A percentile compares a stretch with the other conserved stretches of the same genome.
Conservation (phyloP, 2,797 vertebrate genomes). For the Semaprochilodus insignis region DNA sequence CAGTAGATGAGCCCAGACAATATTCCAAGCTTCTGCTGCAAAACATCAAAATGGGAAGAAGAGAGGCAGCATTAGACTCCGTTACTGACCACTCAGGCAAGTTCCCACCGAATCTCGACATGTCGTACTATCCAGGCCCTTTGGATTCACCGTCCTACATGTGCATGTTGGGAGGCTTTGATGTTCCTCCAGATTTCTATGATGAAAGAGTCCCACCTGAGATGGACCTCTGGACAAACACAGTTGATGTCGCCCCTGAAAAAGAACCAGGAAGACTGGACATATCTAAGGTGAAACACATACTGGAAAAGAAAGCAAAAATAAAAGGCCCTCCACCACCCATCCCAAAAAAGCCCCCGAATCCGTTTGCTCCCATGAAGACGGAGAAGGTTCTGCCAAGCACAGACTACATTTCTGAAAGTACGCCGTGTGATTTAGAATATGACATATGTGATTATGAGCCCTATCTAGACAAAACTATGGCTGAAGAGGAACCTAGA, state of each 20-base stretch:
- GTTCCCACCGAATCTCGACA: constrained; percentile 66
- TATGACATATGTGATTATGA: constrained; percentile 51
- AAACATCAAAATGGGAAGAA: constrained; percentile 72
- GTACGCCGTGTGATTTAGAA: constrained; percentile 22
- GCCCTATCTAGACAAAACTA: constrained; percentile 37
- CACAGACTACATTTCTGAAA: constrained; percentile 50
- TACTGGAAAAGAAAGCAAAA: constrained; percentile 66
- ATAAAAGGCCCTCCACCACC: constrained; percentile 69
- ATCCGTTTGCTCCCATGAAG: constrained; percentile 59
- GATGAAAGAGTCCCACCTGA: constrained; percentile 67
- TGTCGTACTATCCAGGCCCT: constrained; percentile 66
- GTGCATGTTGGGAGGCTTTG: constrained; percentile 62
- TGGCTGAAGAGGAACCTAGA: constrained; percentile 35
- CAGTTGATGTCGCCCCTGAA: constrained; percentile 63
- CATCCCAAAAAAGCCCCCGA: constrained; percentile 58
- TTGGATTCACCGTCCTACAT: constrained; percentile 53
- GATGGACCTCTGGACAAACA: constrained; percentile 68
- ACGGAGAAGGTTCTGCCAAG: constrained; percentile 6
- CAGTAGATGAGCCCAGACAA: constrained; percentile 67
- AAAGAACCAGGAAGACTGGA: constrained; percentile 67
- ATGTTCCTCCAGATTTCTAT: constrained; percentile 51
- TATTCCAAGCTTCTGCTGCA: constrained; percentile 66
- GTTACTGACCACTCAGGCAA: constrained; percentile 55
- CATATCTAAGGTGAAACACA: constrained; percentile 69
- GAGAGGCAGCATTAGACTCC: constrained; percentile 75